These are phyloP conservation scores for Tachycineta bicolor DNA, from an alignment of 2,113 vertebrate species.

Conservation along the genomic window DNA sequence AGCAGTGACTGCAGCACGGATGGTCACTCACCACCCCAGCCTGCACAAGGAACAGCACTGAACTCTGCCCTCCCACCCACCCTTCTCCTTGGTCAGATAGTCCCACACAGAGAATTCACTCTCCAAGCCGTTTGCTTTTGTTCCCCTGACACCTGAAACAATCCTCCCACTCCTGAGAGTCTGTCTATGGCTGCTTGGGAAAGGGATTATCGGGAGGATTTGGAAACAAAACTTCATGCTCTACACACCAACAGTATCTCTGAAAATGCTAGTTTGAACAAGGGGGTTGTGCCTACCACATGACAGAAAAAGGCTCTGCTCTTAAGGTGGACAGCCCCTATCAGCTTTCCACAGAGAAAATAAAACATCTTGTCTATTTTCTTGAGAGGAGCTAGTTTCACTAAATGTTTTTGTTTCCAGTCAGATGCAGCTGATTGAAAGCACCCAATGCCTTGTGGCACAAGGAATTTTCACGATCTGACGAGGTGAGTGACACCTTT, in stretches of 20 bases:
- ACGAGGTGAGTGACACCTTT: not conserved
- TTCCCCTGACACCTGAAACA: not conserved
- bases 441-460: not conserved
- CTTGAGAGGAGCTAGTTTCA: not conserved
- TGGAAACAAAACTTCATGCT: not conserved
- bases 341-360: not conserved
- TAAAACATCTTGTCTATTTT: not conserved
- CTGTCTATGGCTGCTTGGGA: not conserved
- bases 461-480: not conserved
- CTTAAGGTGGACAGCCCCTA: not conserved
- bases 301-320: not conserved
- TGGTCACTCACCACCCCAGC: not conserved
- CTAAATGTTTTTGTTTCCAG: not conserved
- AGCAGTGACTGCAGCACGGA: fast-evolving
- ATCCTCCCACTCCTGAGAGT: not conserved
- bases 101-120: not conserved
- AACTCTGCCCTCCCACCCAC: not conserved
- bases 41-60: not conserved
- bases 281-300: not conserved
- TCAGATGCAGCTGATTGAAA: not conserved
- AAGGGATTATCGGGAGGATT: not conserved
- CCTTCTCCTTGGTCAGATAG: not conserved
- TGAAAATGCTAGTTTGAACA: not conserved
- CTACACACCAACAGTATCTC: not conserved
- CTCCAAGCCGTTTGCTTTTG: not conserved